Evolutionary conservation across 1,140 invertebrate genomes (phyloP), one percentile per base, ranked within the genome.

Genomic region (Teleopsis dalmanni): DNA sequence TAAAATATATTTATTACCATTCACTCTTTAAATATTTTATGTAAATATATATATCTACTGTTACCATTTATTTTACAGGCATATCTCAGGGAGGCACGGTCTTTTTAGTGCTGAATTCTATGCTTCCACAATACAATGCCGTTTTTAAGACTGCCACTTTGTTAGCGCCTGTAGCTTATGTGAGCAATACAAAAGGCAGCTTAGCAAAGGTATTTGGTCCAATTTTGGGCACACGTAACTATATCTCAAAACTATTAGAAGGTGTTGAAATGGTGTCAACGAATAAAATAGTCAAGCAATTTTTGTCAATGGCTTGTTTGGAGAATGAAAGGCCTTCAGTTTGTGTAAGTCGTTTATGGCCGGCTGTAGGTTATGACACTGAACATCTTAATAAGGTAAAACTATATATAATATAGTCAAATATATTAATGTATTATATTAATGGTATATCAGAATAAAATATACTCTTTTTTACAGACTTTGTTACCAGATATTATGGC

Each of bases 51-150:
- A n/a, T n/a, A n/a, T n/a, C n/a, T n/a, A n/a, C n/a, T n/a, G n/a
- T n/a, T n/a, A n/a, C n/a, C n/a, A n/a, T n/a, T n/a, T n/a, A n/a
- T n/a, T n/a, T n/a, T n/a, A n/a, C n/a, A n/a, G 73, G 72, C 16
- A 72, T 73, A 56, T 76, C 74, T 0, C 80, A 82, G 33, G 87
- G 85, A 14, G 81, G 77, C 5, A 76, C 77, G 0, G 55, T 66
- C 0, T 78, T 78, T 43, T 76, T 76, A 27, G 75, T 80, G 0
- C 72, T 82, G 60, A 62, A 76, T 23, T 75, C 76, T 14, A 66
- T 73, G 47, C 25, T 66, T 19, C 77, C 80, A 0, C 70, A 79
- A n/a, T 82, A 82, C 42, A 78, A 80, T 47, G 55, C 73, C 0
- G 81, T 81, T 56, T 75, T 83, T 5, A 64, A 60, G 33, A 62